Percentiles rank a stretch among this genome's conserved stretches.
Evolutionary conservation across 2,113 vertebrate species (phyloP).

Genomic region (Chloropsis cyanopogon): DNA sequence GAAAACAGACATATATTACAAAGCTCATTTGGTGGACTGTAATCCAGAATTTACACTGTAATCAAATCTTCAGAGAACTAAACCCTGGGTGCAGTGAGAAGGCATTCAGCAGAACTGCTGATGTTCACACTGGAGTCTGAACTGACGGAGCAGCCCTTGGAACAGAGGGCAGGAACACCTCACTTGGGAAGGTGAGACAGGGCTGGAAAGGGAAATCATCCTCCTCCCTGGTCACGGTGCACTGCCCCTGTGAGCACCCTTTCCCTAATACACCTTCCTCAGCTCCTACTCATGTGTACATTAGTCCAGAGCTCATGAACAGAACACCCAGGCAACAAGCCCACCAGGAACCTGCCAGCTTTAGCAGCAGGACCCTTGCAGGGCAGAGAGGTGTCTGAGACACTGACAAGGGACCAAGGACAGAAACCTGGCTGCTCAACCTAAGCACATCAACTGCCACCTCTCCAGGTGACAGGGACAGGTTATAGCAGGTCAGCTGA

Average conservation of each 20-base stretch:
- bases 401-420: neutral
- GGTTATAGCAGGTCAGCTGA: neutral
- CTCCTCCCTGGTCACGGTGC: fast-evolving
- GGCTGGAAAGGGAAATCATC: neutral
- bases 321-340: neutral
- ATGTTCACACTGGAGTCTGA: neutral
- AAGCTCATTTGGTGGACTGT: neutral
- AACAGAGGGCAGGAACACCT: neutral
- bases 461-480: neutral
- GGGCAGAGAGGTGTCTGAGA: neutral
- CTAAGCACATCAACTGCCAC: neutral
- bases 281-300: neutral
- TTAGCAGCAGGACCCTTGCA: neutral
- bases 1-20: neutral
- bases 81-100: neutral
- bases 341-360: neutral
- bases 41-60: neutral
- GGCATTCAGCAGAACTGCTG: slow-evolving; percentile 4
- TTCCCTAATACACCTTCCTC: neutral
- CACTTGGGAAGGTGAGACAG: fast-evolving
- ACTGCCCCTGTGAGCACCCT: neutral
- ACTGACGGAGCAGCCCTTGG: neutral
- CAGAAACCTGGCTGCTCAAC: neutral
- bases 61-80: slow-evolving; percentile 34
- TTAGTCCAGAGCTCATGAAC: neutral